Conservation (phyloP, 2,113 vertebrate species). For the Poecilia latipinna region DNA sequence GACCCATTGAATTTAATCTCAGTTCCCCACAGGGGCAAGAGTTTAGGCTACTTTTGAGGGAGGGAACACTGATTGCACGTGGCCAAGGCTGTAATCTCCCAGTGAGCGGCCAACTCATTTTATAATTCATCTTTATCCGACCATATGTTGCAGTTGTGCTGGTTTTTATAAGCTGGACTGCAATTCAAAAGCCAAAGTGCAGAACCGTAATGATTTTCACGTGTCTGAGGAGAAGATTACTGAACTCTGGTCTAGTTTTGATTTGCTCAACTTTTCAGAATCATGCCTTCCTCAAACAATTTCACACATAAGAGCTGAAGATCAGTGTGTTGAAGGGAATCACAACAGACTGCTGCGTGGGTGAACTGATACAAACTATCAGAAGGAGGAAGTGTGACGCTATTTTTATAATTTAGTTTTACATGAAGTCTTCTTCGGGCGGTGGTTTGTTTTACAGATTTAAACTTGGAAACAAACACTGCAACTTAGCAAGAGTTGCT, state of each 20-base stretch:
- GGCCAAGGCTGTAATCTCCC: slow-evolving; percentile 60
- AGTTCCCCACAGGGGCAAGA: slow-evolving; percentile 13
- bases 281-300: slow-evolving; percentile 15
- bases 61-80: slow-evolving; percentile 37
- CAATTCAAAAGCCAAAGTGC: slow-evolving; percentile 20
- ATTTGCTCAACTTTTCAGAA: not conserved
- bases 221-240: slow-evolving; percentile 31
- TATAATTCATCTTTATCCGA: slow-evolving; percentile 59
- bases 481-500: slow-evolving; percentile 33
- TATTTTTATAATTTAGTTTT: slow-evolving; percentile 1
- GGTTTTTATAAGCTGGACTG: slow-evolving; percentile 7
- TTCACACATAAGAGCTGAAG: slow-evolving; percentile 1
- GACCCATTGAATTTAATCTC: slow-evolving; percentile 64
- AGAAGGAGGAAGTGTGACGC: not conserved
- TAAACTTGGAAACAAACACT: not conserved
- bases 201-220: slow-evolving; percentile 35
- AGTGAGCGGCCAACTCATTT: slow-evolving; percentile 46
- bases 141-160: slow-evolving; percentile 62
- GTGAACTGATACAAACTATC: not conserved
- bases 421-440: not conserved
- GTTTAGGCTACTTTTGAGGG: slow-evolving; percentile 54
- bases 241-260: slow-evolving; percentile 10
- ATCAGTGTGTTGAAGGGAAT: slow-evolving; percentile 11
- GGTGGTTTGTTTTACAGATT: not conserved
- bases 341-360: slow-evolving; percentile 6